phyloP scores from a whole-genome alignment of 35 echinoderm and acorn worm genomes.

The Eucidaris tribuloides region DNA sequence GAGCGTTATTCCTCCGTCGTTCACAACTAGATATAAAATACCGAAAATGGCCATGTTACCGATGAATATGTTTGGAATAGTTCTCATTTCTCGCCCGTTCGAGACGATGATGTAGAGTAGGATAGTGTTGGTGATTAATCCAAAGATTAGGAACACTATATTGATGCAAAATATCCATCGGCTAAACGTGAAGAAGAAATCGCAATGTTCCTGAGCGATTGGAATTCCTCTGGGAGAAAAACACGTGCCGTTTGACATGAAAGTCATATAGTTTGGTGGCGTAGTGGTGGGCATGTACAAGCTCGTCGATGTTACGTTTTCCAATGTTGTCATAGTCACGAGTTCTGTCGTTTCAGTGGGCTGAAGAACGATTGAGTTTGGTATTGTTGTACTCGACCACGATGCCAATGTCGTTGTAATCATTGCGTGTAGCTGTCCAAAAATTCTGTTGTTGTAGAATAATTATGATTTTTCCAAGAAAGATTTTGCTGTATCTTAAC shows the following conservation, averaged over 20 bases:
- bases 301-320: too few relatives aligned
- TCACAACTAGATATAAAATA: not conserved
- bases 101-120: not conserved
- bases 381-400: too few relatives aligned
- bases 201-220: not conserved
- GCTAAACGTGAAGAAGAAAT: not conserved
- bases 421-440: too few relatives aligned
- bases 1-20: not conserved
- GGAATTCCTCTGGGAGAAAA: not conserved
- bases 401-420: too few relatives aligned
- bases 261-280: too few relatives aligned
- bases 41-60: not conserved
- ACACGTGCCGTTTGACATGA: not conserved
- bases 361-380: too few relatives aligned
- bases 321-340: too few relatives aligned
- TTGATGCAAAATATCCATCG: not conserved
- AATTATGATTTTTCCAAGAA: too few relatives aligned
- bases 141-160: not conserved
- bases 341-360: too few relatives aligned
- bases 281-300: too few relatives aligned
- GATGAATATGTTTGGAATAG: not conserved
- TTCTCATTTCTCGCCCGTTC: not conserved
- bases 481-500: too few relatives aligned
- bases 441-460: too few relatives aligned
- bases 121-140: not conserved